Base-by-base conservation (phyloP, 2,888 invertebrate genomes). In the Drosophila austrosaltans region DNA sequence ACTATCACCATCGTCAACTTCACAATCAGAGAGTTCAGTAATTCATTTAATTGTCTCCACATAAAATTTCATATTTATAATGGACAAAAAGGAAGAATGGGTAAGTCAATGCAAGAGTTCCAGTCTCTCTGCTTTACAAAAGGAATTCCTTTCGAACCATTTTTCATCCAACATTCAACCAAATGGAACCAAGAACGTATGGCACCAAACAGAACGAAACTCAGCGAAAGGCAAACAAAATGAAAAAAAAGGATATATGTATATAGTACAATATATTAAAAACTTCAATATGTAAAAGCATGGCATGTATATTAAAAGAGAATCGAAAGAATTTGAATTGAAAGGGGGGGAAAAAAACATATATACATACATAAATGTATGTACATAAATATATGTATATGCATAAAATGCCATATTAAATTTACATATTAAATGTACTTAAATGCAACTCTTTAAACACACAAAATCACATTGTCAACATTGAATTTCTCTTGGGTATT, bases 11-110 rank as follows among this genome's bases (percentile, higher is more conserved):
- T 36, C 8, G n/a, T 30, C n/a, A 30, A 30, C 8, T n/a, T 32
- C 57, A 57, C 22, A 57, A 39, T 39, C 57, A 20, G 57, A 57
- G 39, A 39, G 39, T 22, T 39, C 67, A 75, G 81, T 82, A 75
- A 86, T 88, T 88, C 79, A 86, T 81, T 84, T 83, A 81, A 78
- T 62, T 70, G 69, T 67, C 68, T 72, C 74, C 72, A 68, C 72
- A 86, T 83, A 70, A 78, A 88, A 78, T 82, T 82, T 77, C 88
- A 88, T 88, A 84, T 88, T 86, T 86, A 82, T 83, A 86, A 83
- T 83, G 88, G 80, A 78, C 82, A 70, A 57, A 72, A 72, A 60
- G 12, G 44, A 56, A 69, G 61, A 39, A 40, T n/a, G 20, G 68
- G 44, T 16, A 63, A 76, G 83, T 78, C 76, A 81, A 77, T 74